These are phyloP conservation scores for Belonocnema kinseyi DNA, from an alignment of 1,140 invertebrate genomes.

Conservation along the genomic window DNA sequence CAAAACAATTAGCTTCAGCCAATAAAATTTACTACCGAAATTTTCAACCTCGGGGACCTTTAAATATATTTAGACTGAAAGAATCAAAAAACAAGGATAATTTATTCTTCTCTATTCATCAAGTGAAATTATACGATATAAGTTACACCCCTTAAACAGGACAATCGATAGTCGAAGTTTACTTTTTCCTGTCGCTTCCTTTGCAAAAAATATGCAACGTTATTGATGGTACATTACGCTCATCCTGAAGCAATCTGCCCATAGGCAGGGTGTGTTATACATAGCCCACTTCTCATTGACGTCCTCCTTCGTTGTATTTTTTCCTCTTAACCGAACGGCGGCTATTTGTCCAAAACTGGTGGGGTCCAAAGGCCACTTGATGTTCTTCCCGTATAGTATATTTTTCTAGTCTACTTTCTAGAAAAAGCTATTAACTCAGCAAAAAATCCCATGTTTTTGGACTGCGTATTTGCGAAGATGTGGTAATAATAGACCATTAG, in stretches of 20 bases:
- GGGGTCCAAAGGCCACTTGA: conserved; percentile 10
- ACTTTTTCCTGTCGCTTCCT: no score
- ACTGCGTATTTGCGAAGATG: not conserved
- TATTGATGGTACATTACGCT: conserved; percentile 11
- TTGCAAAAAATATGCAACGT: not conserved
- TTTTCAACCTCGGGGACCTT: no score
- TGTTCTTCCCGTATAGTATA: conserved; percentile 11
- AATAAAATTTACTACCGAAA: no score
- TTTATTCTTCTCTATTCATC: no score
- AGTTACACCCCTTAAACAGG: no score
- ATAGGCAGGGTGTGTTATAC: conserved; percentile 21
- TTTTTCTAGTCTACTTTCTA: conserved; percentile 24
- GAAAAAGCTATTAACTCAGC: conserved; percentile 1
- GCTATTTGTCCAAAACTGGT: conserved; percentile 23
- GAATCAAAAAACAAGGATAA: no score
- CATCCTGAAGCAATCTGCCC: conserved; percentile 8
- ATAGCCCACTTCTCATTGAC: not conserved
- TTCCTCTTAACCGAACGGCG: conserved; percentile 15
- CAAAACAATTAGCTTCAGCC: no score
- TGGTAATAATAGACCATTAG: not conserved
- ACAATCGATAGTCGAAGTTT: no score
- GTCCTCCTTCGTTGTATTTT: conserved; percentile 13
- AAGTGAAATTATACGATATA: no score
- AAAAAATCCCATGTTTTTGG: not conserved
- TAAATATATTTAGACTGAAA: no score